Conservation (phyloP, 2,888 invertebrate species). For the Cosmopolites sordidus region DNA sequence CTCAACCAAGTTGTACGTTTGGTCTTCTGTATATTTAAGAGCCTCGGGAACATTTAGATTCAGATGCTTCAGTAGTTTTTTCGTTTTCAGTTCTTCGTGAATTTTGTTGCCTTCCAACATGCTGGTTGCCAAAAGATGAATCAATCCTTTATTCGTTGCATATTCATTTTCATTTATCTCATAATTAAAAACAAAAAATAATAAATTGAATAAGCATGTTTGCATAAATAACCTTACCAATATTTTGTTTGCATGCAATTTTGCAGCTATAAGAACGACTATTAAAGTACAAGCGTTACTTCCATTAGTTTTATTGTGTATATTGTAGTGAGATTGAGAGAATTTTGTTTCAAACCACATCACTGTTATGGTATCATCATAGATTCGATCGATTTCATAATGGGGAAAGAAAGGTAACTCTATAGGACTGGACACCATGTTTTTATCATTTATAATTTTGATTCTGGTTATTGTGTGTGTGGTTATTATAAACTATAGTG, state of each 20-base stretch:
- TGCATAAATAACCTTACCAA: conserved; percentile 32
- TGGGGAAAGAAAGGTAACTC: conserved; percentile 46
- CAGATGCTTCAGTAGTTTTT: conserved; percentile 45
- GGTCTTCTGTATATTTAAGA: conserved; percentile 46
- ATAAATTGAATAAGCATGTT: not conserved
- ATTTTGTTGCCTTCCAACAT: conserved; percentile 58
- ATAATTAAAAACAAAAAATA: too few relatives aligned
- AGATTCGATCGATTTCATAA: conserved; percentile 38
- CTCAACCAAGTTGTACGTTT: conserved; percentile 42
- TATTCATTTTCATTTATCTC: conserved; percentile 35
- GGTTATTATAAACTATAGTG: conserved; percentile 1
- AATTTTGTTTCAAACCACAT: conserved; percentile 57
- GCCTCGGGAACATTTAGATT: conserved; percentile 56
- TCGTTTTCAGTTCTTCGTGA: conserved; percentile 50
- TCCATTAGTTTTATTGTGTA: conserved; percentile 47
- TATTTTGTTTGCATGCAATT: conserved; percentile 42
- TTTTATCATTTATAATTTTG: conserved; percentile 14
- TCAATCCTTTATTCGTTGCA: conserved; percentile 38
- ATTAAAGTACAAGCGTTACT: conserved; percentile 62
- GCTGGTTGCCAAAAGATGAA: conserved; percentile 52
- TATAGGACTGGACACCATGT: conserved; percentile 30
- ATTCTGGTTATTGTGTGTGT: not conserved
- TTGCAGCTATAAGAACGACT: conserved; percentile 54
- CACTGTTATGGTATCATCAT: conserved; percentile 39
- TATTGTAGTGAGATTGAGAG: conserved; percentile 57